A percentile compares a stretch with the other conserved stretches of the same genome.
Conservation (phyloP, 2,888 invertebrate genomes). For the Drosophila cracens region DNA sequence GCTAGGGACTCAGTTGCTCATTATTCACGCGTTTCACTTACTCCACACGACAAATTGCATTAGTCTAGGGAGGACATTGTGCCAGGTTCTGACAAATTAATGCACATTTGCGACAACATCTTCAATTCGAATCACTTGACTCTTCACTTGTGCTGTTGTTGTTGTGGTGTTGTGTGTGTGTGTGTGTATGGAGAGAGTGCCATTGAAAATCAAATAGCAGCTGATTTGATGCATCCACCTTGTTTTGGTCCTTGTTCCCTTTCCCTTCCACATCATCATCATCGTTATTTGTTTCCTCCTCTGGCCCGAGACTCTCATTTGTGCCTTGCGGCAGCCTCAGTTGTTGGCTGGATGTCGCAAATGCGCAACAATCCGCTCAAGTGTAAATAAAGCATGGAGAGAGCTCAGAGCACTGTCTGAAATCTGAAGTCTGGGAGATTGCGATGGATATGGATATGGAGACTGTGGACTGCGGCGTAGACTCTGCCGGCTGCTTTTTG, state of each 20-base stretch:
- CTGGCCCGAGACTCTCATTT: conserved; percentile 34
- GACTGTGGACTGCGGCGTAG: conserved; percentile 1
- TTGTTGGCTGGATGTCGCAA: conserved; percentile 44
- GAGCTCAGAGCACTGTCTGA: conserved; percentile 2
- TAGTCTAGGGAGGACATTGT: conserved; percentile 38
- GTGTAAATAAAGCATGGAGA: conserved; percentile 77
- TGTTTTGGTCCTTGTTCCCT: neutral
- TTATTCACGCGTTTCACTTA: conserved; percentile 61
- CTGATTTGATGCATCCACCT: conserved; percentile 63
- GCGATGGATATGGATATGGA: conserved; percentile 14
- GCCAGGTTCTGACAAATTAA: conserved; percentile 69
- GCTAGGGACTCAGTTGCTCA: conserved; percentile 30
- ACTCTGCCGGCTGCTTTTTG: conserved; percentile 3
- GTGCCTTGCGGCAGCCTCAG: conserved; percentile 1
- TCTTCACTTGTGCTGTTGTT: conserved; percentile 48
- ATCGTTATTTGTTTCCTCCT: conserved; percentile 8
- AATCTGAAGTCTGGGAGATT: conserved; percentile 24
- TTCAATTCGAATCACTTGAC: conserved; percentile 75
- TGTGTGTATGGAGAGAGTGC: conserved; percentile 8
- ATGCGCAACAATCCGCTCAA: conserved; percentile 82
- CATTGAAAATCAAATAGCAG: conserved; percentile 69
- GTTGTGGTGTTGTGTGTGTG: conserved; percentile 8
- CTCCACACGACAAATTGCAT: conserved; percentile 59
- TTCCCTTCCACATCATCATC: conserved; percentile 1
- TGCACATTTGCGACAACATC: conserved; percentile 71